Evolutionary conservation across 2,113 vertebrate species (phyloP).

Genomic region (Python bivittatus): DNA sequence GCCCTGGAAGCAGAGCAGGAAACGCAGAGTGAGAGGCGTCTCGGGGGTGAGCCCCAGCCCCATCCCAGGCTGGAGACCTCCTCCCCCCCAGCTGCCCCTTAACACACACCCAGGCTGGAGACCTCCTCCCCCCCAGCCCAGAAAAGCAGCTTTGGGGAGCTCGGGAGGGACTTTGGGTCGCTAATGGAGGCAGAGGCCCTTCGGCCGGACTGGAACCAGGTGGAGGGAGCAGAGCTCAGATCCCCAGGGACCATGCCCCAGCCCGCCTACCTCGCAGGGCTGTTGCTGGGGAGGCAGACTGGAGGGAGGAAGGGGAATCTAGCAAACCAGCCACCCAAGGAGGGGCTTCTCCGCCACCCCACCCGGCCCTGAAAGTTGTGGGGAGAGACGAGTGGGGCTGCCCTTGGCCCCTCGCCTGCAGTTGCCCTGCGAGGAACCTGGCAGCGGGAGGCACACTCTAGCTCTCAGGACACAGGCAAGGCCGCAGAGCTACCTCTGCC

Average conservation of each 20-base stretch:
- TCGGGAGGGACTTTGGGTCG: neutral
- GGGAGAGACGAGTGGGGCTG: neutral
- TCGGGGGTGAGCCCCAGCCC: neutral
- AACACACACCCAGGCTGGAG: too few relatives aligned
- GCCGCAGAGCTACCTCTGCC: neutral
- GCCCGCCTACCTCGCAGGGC: neutral
- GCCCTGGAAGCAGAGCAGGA: conserved; percentile 59
- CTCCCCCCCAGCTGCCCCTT: too few relatives aligned
- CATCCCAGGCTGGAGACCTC: too few relatives aligned
- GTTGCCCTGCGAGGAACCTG: neutral
- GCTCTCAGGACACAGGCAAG: neutral
- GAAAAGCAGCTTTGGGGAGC: accelerated
- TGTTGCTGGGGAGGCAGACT: neutral
- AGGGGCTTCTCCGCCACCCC: too few relatives aligned
- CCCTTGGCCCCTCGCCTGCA: neutral
- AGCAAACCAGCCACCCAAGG: neutral
- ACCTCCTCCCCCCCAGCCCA: accelerated
- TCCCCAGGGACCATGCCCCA: neutral
- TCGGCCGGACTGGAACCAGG: neutral
- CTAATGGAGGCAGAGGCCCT: too few relatives aligned
- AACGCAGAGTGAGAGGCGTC: accelerated
- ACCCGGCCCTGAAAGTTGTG: neutral
- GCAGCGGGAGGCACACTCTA: too few relatives aligned
- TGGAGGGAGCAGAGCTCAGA: neutral
- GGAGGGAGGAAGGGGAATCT: neutral